These are phyloP conservation scores for Tenthredo scrophulariae DNA, from an alignment of 2,888 invertebrate genomes.

Conservation along the genomic window DNA sequence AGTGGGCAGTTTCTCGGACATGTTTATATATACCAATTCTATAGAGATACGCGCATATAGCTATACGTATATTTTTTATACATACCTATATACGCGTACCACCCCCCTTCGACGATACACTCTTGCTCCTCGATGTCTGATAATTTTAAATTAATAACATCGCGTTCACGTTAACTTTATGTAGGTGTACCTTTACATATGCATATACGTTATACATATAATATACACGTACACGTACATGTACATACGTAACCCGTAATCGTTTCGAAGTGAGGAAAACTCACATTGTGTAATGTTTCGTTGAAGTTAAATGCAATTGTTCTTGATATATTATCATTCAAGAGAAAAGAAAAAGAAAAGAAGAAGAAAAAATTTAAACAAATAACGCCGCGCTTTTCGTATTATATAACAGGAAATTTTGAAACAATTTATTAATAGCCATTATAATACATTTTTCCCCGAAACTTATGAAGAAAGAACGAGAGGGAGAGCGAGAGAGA, in stretches of 20 bases:
- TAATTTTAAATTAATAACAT: conserved; percentile 34
- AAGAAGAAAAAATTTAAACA: too few species aligned
- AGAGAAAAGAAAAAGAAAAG: too few species aligned
- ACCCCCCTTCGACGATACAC: conserved; percentile 19
- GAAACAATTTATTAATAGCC: neutral
- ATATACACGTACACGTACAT: too few species aligned
- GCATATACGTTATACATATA: too few species aligned
- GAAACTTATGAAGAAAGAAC: neutral
- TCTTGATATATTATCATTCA: neutral
- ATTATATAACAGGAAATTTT: neutral
- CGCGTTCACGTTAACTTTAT: conserved; percentile 14
- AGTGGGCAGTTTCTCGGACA: conserved; percentile 5
- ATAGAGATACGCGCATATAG: neutral
- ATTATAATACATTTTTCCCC: neutral
- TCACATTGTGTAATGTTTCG: neutral
- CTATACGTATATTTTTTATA: neutral
- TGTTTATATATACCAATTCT: neutral
- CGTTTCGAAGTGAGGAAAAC: neutral
- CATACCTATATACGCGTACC: neutral
- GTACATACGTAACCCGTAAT: neutral
- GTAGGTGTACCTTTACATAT: neutral
- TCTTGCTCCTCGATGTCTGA: conserved; percentile 16
- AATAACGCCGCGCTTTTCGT: too few species aligned
- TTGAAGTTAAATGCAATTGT: neutral
- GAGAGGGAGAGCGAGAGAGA: neutral